Percentiles rank a stretch among this genome's conserved stretches.
These are phyloP conservation scores for Yponomeuta sedellus DNA, from an alignment of 2,888 invertebrate species.

Conservation along the genomic window DNA sequence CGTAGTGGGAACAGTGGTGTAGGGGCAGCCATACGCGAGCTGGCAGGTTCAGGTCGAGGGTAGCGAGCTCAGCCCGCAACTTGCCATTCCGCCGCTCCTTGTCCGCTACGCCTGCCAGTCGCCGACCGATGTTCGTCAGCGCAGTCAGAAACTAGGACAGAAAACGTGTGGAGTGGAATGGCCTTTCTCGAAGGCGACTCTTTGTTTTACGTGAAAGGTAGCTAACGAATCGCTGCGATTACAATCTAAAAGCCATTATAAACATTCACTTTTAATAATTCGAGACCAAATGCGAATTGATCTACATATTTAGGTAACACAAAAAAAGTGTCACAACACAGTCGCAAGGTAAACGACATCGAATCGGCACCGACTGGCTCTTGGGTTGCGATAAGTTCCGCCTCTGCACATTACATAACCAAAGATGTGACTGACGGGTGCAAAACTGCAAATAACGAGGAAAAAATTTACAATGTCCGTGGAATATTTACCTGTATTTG, in stretches of 20 bases:
- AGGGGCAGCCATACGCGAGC: slow-evolving; percentile 98
- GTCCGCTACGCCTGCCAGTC: slow-evolving; percentile 60
- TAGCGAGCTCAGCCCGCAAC: slow-evolving; percentile 93
- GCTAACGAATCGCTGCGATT: slow-evolving; percentile 1
- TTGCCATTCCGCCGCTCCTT: slow-evolving; percentile 93
- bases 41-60: slow-evolving; percentile 97
- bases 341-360: slow-evolving; percentile 12
- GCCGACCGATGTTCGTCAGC: slow-evolving; percentile 60
- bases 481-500: slow-evolving; percentile 55
- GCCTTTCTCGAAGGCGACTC: neutral
- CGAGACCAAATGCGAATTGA: slow-evolving; percentile 1
- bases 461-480: neutral
- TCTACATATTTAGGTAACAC: neutral
- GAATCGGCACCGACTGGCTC: neutral
- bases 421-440: neutral
- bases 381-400: slow-evolving; percentile 1
- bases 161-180: neutral
- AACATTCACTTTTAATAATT: neutral
- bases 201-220: neutral
- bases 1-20: slow-evolving; percentile 91
- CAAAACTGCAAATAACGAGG: neutral
- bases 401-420: neutral
- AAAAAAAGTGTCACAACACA: slow-evolving; percentile 4
- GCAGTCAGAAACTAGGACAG: slow-evolving; percentile 58
- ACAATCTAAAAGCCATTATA: slow-evolving; percentile 11